Evolutionary conservation across 2,888 invertebrate genomes (phyloP), one percentile per base, ranked within the genome.

Genomic region (Caenorhabditis zanzibari): DNA sequence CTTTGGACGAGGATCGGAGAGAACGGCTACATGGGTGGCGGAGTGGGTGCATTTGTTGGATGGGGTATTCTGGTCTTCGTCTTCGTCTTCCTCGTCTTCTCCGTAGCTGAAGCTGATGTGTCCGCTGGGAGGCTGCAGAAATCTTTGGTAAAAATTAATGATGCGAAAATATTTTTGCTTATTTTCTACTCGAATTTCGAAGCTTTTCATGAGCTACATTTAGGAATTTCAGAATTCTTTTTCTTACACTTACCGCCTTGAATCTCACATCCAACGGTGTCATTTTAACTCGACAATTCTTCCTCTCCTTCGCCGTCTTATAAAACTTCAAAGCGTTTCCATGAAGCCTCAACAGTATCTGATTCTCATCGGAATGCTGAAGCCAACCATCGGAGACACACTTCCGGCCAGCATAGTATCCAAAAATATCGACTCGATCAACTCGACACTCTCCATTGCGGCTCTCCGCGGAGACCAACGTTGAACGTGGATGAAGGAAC

Each of bases 261-360:
- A 88, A 88, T 19, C 92, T 64, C 47, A 92, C 85, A 80, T 92
- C 92, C 58, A 91, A 54, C 10, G 92, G 90, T n/a, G 88, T 88
- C 71, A 90, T 80, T 66, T 87, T 88, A 54, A 92, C 82, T 3
- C 89, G 85, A 75, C 91, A 91, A 59, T 87, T 82, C 44, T 87
- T 85, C 12, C 89, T 74, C n/a, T 86, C 85, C 56, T 90, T 86
- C 6, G 82, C 38, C 16, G 89, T 85, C 66, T 92, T 92, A 84
- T 89, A 92, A 81, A 91, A 92, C 68, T 91, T 91, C 56, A 92
- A 69, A 6, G 92, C 90, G 38, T 87, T 87, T 47, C 92, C 92
- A 54, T 90, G 89, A 59, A 92, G 72, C 32, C 88, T 76, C 9
- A 92, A 77, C 16, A 90, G 79, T 14, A 92, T 89, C 59, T 90